Percentiles rank a stretch among this genome's conserved stretches.
phyloP scores from a whole-genome alignment of 2,888 invertebrate genomes.

The Liopterus haemorrhoidalis region DNA sequence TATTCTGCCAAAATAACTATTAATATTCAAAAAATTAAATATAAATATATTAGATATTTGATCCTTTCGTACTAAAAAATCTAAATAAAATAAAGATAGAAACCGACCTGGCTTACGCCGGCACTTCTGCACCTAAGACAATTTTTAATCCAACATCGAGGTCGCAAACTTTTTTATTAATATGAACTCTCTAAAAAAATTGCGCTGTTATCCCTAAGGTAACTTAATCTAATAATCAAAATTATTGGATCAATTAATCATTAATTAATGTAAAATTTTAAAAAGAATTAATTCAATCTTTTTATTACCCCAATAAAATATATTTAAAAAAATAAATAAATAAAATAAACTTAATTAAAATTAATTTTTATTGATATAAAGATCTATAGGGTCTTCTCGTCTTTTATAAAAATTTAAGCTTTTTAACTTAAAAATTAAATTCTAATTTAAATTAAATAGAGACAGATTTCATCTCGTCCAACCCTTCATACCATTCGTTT shows the following conservation, averaged over 20 bases:
- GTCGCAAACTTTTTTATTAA: slow-evolving; percentile 72
- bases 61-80: slow-evolving; percentile 78
- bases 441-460: slow-evolving; percentile 50
- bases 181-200: slow-evolving; percentile 69
- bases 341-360: slow-evolving; percentile 39
- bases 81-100: slow-evolving; percentile 61
- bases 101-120: slow-evolving; percentile 81
- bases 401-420: slow-evolving; percentile 59
- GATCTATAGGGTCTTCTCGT: slow-evolving; percentile 78
- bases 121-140: slow-evolving; percentile 63
- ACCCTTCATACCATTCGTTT: slow-evolving; percentile 75
- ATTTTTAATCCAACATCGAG: slow-evolving; percentile 84
- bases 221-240: slow-evolving; percentile 63
- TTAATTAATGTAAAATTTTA: slow-evolving; percentile 41
- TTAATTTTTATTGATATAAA: slow-evolving; percentile 50
- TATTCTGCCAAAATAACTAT: slow-evolving; percentile 61
- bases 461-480: slow-evolving; percentile 60
- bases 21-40: slow-evolving; percentile 45
- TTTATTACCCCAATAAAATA: slow-evolving; percentile 62
- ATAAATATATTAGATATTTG: slow-evolving; percentile 53
- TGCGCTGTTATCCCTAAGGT: slow-evolving; percentile 82
- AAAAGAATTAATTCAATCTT: slow-evolving; percentile 57
- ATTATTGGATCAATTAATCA: slow-evolving; percentile 53
- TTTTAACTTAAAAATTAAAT: slow-evolving; percentile 60
- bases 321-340: slow-evolving; percentile 36